These are phyloP conservation scores for Telmatherina bonti DNA, from an alignment of 2,797 vertebrate species.

Conservation along the genomic window DNA sequence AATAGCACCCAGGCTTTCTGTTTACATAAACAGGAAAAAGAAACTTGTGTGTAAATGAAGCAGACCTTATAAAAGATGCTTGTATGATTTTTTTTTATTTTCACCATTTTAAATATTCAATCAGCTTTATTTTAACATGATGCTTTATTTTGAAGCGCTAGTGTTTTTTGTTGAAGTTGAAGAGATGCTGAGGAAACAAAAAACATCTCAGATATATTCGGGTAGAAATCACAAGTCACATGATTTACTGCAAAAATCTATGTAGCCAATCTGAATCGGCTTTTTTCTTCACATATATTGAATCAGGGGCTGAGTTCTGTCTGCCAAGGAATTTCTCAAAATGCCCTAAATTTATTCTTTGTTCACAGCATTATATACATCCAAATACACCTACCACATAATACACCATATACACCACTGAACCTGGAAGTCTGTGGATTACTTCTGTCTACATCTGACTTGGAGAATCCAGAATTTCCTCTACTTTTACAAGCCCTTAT, in stretches of 20 bases:
- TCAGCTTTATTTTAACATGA: background rate
- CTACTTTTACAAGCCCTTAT: no score
- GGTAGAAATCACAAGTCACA: background rate
- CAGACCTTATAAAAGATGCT: background rate
- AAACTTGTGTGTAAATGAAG: background rate
- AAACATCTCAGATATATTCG: background rate
- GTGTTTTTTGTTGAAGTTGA: background rate
- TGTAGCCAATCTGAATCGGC: no score
- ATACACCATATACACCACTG: background rate
- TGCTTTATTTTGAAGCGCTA: background rate
- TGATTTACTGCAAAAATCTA: background rate
- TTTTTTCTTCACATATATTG: background rate
- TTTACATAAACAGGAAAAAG: background rate
- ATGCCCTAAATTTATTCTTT: background rate
- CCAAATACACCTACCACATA: no score
- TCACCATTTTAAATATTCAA: background rate
- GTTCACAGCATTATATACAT: background rate
- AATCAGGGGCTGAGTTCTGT: background rate
- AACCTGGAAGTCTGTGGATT: no score
- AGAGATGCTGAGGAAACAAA: background rate
- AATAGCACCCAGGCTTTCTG: background rate
- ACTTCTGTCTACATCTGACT: no score
- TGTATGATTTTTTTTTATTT: background rate
- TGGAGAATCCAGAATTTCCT: no score
- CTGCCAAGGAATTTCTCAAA: background rate